Conservation (phyloP, 2,797 vertebrate genomes). For the Limnodromus scolopaceus region DNA sequence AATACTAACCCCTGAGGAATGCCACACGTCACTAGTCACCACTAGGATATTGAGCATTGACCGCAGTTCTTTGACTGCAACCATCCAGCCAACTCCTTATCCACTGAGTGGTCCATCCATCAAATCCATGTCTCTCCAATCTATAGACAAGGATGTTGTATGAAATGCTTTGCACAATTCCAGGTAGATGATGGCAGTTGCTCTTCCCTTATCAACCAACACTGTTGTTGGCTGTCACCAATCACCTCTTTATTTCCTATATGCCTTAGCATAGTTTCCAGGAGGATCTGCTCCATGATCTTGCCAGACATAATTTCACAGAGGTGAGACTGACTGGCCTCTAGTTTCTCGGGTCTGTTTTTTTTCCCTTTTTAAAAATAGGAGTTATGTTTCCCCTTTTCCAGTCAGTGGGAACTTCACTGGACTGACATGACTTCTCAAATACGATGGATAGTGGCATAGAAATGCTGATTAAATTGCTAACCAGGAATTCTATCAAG, state of each 20-base stretch:
- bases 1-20: not conserved
- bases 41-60: not conserved
- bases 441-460: not conserved
- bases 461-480: conserved; percentile 35
- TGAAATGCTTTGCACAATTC: not conserved
- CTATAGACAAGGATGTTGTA: not conserved
- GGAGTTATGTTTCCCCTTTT: not conserved
- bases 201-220: not conserved
- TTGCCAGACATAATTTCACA: not conserved
- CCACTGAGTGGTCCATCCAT: not conserved
- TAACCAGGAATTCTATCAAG: conserved; percentile 59
- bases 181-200: not conserved
- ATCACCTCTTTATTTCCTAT: not conserved
- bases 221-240: not conserved
- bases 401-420: not conserved
- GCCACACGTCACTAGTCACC: not conserved
- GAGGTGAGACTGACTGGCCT: not conserved
- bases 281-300: not conserved
- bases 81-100: not conserved
- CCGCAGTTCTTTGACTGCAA: not conserved
- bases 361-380: not conserved
- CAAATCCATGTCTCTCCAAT: not conserved
- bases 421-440: not conserved
- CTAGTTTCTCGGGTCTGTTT: not conserved
- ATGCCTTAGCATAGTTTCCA: not conserved